Evolutionary conservation across 2,888 invertebrate genomes (phyloP).

Genomic region (Eilema griseolum): DNA sequence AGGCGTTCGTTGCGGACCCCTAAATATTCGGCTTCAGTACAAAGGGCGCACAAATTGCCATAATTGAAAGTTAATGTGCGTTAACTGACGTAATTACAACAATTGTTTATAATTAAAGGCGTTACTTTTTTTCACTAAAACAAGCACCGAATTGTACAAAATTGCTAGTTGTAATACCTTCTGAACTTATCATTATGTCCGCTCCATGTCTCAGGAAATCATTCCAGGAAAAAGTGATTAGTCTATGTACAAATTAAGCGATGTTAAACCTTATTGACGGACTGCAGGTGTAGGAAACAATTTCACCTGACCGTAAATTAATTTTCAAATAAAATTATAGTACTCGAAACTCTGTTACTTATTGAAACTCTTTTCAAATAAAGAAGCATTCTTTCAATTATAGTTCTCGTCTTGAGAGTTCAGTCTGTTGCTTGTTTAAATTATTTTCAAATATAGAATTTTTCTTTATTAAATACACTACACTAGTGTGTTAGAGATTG

Average conservation of each 20-base stretch:
- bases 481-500: background rate
- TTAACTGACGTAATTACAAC: slow-evolving; percentile 66
- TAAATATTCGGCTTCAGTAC: slow-evolving; percentile 50
- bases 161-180: slow-evolving; percentile 67
- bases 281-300: slow-evolving; percentile 27
- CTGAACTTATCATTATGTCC: slow-evolving; percentile 59
- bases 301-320: slow-evolving; percentile 46
- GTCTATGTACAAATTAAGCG: slow-evolving; percentile 11
- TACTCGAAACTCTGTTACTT: slow-evolving; percentile 15
- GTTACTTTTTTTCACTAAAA: slow-evolving; percentile 66
- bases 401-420: background rate
- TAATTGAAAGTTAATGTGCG: slow-evolving; percentile 71
- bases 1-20: slow-evolving; percentile 33
- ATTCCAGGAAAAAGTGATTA: slow-evolving; percentile 43
- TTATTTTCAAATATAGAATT: background rate
- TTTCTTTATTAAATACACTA: background rate
- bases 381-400: slow-evolving; percentile 19
- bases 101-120: slow-evolving; percentile 72
- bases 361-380: slow-evolving; percentile 26
- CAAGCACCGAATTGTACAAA: slow-evolving; percentile 71
- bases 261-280: slow-evolving; percentile 26
- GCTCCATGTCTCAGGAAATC: slow-evolving; percentile 46
- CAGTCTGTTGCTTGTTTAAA: background rate
- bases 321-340: slow-evolving; percentile 49
- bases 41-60: slow-evolving; percentile 60